Evolutionary conservation across 2,888 invertebrate species (phyloP).

Genomic region (Lordiphosa fenestrarum): DNA sequence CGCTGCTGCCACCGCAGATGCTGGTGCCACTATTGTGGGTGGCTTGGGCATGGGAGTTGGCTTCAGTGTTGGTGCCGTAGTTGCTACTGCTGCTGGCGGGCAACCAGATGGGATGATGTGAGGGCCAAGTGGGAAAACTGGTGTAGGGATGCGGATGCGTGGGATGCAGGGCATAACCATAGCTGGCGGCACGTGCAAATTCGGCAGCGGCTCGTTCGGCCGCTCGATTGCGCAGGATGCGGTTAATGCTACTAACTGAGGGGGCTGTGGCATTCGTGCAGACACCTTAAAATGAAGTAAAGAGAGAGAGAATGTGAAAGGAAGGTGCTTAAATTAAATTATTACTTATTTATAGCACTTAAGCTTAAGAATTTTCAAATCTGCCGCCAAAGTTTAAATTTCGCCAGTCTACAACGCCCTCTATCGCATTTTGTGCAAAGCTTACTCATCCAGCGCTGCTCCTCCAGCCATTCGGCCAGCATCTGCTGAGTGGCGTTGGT

Average conservation of each 20-base stretch:
- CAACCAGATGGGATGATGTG: conserved; percentile 82
- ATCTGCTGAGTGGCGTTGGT: too few relatives aligned
- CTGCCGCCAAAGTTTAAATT: too few relatives aligned
- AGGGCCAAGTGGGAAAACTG: conserved; percentile 82
- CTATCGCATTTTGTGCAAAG: too few relatives aligned
- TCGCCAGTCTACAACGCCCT: too few relatives aligned
- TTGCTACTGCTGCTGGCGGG: conserved; percentile 43
- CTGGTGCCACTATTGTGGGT: conserved; percentile 35
- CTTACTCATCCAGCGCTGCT: too few relatives aligned
- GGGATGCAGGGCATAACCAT: conserved; percentile 88
- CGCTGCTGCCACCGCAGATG: conserved; percentile 45
- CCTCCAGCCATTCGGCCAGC: too few relatives aligned
- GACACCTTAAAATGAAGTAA: conserved; percentile 85
- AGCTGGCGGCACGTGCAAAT: conserved; percentile 94
- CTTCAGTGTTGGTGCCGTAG: conserved; percentile 31
- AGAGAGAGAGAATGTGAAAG: not conserved
- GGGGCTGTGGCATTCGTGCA: conserved; percentile 98
- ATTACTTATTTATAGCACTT: too few relatives aligned
- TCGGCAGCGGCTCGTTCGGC: conserved; percentile 98
- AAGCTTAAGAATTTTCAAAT: too few relatives aligned
- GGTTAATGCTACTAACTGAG: conserved; percentile 97
- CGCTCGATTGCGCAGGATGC: conserved; percentile 96
- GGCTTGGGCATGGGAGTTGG: conserved; percentile 17
- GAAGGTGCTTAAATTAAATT: not conserved
- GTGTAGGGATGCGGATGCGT: conserved; percentile 84